phyloP scores from a whole-genome alignment of 2,888 invertebrate genomes.

The Microchrysa polita region DNA sequence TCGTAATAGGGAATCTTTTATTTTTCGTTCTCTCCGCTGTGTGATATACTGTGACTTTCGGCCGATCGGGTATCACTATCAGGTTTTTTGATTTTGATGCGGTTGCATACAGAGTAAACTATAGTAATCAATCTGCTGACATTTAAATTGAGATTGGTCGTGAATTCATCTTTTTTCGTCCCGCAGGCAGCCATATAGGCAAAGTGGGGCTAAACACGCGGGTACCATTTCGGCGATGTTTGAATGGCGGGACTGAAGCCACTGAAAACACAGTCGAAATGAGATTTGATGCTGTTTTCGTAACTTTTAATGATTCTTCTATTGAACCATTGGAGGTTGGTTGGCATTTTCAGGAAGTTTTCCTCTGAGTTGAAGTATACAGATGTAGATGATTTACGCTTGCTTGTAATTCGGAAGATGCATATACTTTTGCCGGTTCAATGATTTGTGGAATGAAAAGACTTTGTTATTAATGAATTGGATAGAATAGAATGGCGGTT shows the following conservation, averaged over 20 bases:
- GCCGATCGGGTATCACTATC: neutral
- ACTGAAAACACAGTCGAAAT: neutral
- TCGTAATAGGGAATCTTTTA: constrained; percentile 4
- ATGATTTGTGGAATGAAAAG: no score
- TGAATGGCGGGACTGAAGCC: neutral
- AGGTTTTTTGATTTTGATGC: constrained; percentile 5
- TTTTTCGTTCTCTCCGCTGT: neutral
- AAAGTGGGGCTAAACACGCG: neutral
- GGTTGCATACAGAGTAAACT: constrained; percentile 1
- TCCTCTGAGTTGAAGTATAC: no score
- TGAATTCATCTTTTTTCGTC: constrained; percentile 17
- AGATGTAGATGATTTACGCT: no score
- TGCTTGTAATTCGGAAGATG: no score
- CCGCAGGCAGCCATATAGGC: neutral
- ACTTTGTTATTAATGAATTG: no score
- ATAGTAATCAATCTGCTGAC: constrained; percentile 32
- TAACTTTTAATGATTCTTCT: constrained; percentile 2
- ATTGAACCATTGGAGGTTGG: neutral
- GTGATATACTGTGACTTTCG: no score
- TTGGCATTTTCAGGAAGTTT: no score
- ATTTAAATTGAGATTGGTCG: constrained; percentile 40
- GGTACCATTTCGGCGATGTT: no score
- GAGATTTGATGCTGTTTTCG: neutral
- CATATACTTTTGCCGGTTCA: no score
- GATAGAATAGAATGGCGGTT: no score